These are phyloP conservation scores for Drosophila pegasa DNA, from an alignment of 2,888 invertebrate genomes.

Conservation along the genomic window DNA sequence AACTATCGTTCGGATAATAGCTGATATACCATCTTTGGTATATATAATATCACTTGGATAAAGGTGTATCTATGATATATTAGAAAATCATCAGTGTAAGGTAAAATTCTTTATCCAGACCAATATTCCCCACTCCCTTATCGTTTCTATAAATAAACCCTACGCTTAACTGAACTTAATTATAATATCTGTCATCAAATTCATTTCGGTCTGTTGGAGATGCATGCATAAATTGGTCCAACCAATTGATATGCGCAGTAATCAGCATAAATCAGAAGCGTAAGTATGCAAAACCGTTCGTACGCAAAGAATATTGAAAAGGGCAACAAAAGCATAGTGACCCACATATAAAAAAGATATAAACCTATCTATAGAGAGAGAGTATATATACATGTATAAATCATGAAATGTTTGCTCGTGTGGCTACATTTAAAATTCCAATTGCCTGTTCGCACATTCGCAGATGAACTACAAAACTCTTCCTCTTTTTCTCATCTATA, in stretches of 20 bases:
- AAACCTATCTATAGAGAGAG: neutral
- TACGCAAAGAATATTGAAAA: slow-evolving; percentile 12
- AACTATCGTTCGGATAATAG: neutral
- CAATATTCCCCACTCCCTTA: too few relatives aligned
- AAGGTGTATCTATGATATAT: neutral
- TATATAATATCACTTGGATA: neutral
- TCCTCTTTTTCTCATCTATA: slow-evolving; percentile 1
- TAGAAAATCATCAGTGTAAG: neutral
- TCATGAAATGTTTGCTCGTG: slow-evolving; percentile 24
- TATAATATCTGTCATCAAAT: slow-evolving; percentile 5
- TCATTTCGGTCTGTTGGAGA: slow-evolving; percentile 10
- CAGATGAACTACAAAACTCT: slow-evolving; percentile 5
- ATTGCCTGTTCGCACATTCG: slow-evolving; percentile 32
- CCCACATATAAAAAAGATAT: slow-evolving; percentile 41
- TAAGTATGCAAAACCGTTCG: slow-evolving; percentile 30
- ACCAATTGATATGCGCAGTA: slow-evolving; percentile 31
- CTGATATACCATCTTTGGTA: neutral
- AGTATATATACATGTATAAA: slow-evolving; percentile 13
- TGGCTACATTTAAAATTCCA: slow-evolving; percentile 64
- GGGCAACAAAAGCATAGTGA: slow-evolving; percentile 54
- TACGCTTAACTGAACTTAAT: slow-evolving; percentile 18
- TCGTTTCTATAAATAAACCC: neutral
- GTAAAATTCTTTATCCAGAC: neutral
- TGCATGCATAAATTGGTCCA: slow-evolving; percentile 39
- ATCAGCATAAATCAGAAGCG: slow-evolving; percentile 40